A percentile compares a stretch with the other conserved stretches of the same genome.
These are phyloP conservation scores for Pinna nobilis DNA, from an alignment of 1,140 invertebrate species.

Conservation along the genomic window DNA sequence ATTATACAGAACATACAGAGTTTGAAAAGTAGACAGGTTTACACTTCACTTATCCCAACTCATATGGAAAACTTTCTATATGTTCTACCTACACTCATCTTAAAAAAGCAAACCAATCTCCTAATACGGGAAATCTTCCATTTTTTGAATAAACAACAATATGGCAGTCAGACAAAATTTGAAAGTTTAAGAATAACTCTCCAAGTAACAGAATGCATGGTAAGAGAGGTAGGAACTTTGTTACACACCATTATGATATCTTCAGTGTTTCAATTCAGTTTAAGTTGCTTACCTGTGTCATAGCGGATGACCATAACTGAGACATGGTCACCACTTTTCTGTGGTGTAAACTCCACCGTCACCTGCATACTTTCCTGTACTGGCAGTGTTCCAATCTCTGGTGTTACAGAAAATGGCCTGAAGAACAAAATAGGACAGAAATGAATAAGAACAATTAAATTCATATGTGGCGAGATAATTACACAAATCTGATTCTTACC, in stretches of 20 bases:
- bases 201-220: no score
- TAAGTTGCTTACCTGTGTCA: slow-evolving; percentile 66
- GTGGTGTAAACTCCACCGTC: slow-evolving; percentile 72
- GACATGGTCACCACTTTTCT: slow-evolving; percentile 66
- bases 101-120: not conserved
- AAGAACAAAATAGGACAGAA: no score
- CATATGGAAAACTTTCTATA: no score
- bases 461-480: no score
- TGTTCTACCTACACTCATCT: not conserved
- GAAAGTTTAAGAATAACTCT: no score
- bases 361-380: slow-evolving; percentile 74
- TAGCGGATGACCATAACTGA: slow-evolving; percentile 67
- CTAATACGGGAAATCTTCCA: not conserved
- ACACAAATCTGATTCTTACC: no score
- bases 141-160: no score
- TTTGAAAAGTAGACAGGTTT: no score
- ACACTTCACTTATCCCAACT: no score
- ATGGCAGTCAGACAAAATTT: no score
- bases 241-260: not conserved
- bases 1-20: no score
- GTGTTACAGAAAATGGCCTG: slow-evolving; percentile 72
- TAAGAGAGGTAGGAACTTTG: not conserved
- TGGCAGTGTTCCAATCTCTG: slow-evolving; percentile 70
- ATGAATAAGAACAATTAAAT: no score
- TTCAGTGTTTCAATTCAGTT: not conserved